Base-by-base conservation (phyloP, 2,888 invertebrate species). In the Dicyrtomina minuta region DNA sequence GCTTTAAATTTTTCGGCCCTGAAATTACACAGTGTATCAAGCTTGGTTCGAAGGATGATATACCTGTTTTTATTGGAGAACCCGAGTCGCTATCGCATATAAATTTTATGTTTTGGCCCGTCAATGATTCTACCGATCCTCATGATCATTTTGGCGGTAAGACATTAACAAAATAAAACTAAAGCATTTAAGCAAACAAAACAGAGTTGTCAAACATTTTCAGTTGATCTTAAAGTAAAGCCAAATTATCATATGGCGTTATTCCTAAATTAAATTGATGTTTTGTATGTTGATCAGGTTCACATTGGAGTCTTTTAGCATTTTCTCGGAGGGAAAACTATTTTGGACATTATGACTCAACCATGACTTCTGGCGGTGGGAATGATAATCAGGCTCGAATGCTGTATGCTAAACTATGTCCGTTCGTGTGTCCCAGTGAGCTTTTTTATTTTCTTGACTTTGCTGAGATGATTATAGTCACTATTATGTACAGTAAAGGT, bases 11-110 rank as follows among this genome's bases (percentile, higher is more conserved):
- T 81, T 86, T 95, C 26, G 87, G 92, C 66, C 95, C 96, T 0
- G 90, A 90, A 84, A 88, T 92, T 12, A 92, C 93, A 1, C 96
- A 96, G 81, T 90, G 93, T 79, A 87, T 96, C 76, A 96, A 96
- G 83, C 86, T 94, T 81, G 88, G 89, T 68, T 85, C 88, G 70
- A 84, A 85, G 15, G 83, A 85, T 33, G 92, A 93, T 79, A 85
- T 92, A 67, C 83, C 85, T 68, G 84, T 87, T 65, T 89, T 92
- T 80, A 81, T 56, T n/a, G 83, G 92, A 41, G 84, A 87, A 75
- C 13, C 17, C 4, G 51, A 33, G 15, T 26, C 27, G 13, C 86
- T 89, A 3, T 82, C 83, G 55, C 82, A 83, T 51, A 89, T 88
- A 80, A 85, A 88, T 51, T 90, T 90, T 81, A 87, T 94, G 74